These are phyloP conservation scores for Scaptomyza flava DNA, from an alignment of 2,888 invertebrate species.

Conservation along the genomic window DNA sequence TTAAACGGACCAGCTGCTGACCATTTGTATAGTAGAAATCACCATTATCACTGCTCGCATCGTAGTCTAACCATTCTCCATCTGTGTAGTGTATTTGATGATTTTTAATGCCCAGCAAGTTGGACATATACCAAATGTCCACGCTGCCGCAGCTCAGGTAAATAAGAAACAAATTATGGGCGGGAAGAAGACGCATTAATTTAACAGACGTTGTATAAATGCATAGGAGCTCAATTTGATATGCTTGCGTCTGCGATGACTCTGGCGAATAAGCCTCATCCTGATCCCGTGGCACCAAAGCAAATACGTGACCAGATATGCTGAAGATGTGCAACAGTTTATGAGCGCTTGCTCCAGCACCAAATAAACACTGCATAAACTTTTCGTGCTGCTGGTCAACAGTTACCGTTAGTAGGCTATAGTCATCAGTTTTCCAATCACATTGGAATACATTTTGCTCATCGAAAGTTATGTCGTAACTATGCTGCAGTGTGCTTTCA, in stretches of 20 bases:
- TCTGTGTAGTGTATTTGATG: conserved; percentile 72
- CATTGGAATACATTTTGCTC: conserved; percentile 79
- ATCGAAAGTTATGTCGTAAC: conserved; percentile 81
- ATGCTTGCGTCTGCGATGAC: conserved; percentile 18
- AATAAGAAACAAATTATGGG: conserved; percentile 71
- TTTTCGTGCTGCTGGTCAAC: conserved; percentile 60
- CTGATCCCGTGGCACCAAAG: conserved; percentile 53
- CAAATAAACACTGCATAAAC: conserved; percentile 72
- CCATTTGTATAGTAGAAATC: conserved; percentile 80
- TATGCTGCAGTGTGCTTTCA: conserved; percentile 55
- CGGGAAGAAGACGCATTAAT: conserved; percentile 65
- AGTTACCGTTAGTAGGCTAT: conserved; percentile 66
- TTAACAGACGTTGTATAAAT: conserved; percentile 69
- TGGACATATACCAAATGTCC: conserved; percentile 82
- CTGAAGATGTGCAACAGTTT: conserved; percentile 76
- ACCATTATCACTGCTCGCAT: conserved; percentile 59
- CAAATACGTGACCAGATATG: conserved; percentile 77
- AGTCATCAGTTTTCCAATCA: conserved; percentile 75
- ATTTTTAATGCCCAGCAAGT: conserved; percentile 57
- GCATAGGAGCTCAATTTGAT: conserved; percentile 60
- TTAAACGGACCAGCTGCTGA: conserved; percentile 70
- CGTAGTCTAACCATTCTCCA: conserved; percentile 69
- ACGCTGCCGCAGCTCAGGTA: conserved; percentile 79
- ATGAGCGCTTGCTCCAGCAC: conserved; percentile 3
- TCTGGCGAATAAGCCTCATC: conserved; percentile 1